phyloP scores from a whole-genome alignment of 2,113 vertebrate species.

The Stomatorhinus ivindoensis region DNA sequence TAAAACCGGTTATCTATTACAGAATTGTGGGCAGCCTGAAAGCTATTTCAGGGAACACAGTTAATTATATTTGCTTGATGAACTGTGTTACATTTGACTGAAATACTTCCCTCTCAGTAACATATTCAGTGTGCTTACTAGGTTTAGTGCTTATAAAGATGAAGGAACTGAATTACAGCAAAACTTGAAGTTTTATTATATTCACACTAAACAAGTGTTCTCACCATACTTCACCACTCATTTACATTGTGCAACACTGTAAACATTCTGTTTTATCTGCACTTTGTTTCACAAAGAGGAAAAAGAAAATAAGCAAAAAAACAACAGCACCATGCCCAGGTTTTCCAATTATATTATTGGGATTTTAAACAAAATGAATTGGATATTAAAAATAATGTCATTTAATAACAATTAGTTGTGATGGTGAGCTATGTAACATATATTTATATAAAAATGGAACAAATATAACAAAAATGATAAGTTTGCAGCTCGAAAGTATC shows the following conservation, averaged over 20 bases:
- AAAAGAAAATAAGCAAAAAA: not conserved
- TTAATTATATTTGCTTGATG: not conserved
- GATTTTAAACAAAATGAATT: not conserved
- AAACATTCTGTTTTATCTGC: conserved; percentile 13
- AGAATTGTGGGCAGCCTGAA: not conserved
- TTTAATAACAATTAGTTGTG: not conserved
- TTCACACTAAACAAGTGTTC: not conserved
- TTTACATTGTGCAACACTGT: conserved; percentile 6
- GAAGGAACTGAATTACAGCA: not conserved
- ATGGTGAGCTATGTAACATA: not conserved
- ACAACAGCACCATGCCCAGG: not conserved
- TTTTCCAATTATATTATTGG: not conserved
- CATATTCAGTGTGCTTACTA: not conserved
- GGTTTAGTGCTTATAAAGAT: not conserved
- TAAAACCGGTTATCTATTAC: not conserved
- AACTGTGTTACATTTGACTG: not conserved
- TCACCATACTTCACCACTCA: not conserved
- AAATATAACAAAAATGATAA: not conserved
- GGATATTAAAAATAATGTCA: not conserved
- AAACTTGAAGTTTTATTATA: not conserved
- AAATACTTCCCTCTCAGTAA: not conserved
- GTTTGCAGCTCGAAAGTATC: not conserved
- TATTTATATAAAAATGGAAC: not conserved
- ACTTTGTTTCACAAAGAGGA: conserved; percentile 7
- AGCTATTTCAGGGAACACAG: not conserved